Conservation (phyloP, 2,888 invertebrate species). For the Thymelicus acteon region DNA sequence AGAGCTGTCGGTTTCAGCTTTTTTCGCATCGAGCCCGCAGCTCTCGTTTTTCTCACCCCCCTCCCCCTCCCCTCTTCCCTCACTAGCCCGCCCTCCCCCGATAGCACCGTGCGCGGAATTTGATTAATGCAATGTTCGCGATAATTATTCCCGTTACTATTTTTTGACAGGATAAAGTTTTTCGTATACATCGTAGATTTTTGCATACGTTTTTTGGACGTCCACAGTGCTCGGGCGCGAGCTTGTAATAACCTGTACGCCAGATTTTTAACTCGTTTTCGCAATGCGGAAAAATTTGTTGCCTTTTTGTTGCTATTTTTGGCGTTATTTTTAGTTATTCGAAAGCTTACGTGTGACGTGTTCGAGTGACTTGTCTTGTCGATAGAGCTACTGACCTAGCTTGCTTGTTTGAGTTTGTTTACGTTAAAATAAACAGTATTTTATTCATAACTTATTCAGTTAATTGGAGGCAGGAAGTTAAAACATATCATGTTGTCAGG, state of each 20-base stretch:
- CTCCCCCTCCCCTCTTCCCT: slow-evolving; percentile 46
- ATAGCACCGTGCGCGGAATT: slow-evolving; percentile 82
- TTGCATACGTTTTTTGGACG: slow-evolving; percentile 44
- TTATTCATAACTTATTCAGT: not conserved
- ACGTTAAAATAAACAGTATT: too few relatives aligned
- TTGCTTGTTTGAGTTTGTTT: not conserved
- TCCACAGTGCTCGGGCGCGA: slow-evolving; percentile 35
- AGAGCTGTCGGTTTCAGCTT: slow-evolving; percentile 69
- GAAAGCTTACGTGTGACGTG: slow-evolving; percentile 1
- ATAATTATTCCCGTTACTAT: slow-evolving; percentile 84
- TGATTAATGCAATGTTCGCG: slow-evolving; percentile 85
- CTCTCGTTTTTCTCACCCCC: slow-evolving; percentile 73
- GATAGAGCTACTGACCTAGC: too few relatives aligned
- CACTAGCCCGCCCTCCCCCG: slow-evolving; percentile 53
- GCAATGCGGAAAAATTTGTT: slow-evolving; percentile 32
- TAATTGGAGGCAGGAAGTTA: not conserved
- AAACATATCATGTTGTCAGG: not conserved
- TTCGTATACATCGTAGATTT: slow-evolving; percentile 63
- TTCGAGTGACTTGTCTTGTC: too few relatives aligned
- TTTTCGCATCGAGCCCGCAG: slow-evolving; percentile 80
- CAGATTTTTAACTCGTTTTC: slow-evolving; percentile 30
- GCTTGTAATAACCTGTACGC: slow-evolving; percentile 38
- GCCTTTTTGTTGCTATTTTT: slow-evolving; percentile 30
- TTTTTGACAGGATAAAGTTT: slow-evolving; percentile 81
- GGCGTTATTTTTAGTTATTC: slow-evolving; percentile 5